These are phyloP conservation scores for Neosalanx taihuensis DNA, from an alignment of 2,797 vertebrate genomes.

Conservation along the genomic window DNA sequence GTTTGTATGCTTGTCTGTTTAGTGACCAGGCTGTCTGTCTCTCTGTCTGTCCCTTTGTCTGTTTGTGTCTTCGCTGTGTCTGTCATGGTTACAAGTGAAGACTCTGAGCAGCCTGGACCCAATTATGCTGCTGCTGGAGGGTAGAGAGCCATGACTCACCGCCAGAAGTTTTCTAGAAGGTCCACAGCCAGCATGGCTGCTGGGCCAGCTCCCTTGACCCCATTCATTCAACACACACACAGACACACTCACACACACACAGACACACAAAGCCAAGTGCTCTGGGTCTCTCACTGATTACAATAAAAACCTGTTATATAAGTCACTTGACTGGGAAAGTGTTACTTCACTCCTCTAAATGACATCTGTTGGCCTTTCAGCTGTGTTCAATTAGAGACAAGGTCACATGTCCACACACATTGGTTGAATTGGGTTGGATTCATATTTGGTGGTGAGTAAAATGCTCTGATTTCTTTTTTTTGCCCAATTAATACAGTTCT, in stretches of 20 bases:
- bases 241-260: conserved; percentile 14
- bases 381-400: not conserved
- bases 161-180: too few relatives aligned
- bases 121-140: conserved; percentile 37
- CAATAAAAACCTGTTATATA: conserved; percentile 38
- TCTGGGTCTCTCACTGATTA: conserved; percentile 7
- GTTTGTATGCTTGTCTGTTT: not conserved
- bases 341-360: conserved; percentile 1
- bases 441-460: not conserved
- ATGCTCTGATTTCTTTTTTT: conserved; percentile 3
- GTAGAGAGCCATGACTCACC: conserved; percentile 16
- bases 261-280: conserved; percentile 12
- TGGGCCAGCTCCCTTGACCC: not conserved
- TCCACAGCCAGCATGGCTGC: conserved; percentile 27
- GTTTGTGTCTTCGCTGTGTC: not conserved
- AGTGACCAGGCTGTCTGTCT: not conserved
- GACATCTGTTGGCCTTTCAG: conserved; percentile 4
- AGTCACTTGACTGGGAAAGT: conserved; percentile 17
- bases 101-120: conserved; percentile 33
- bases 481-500: conserved; percentile 24
- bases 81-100: conserved; percentile 29
- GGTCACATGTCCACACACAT: not conserved
- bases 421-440: not conserved
- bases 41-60: not conserved
- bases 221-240: conserved; percentile 33